Evolutionary conservation across 2,797 vertebrate species (phyloP), one percentile per base, ranked within the genome.

Genomic region (Acanthurus lineatus): DNA sequence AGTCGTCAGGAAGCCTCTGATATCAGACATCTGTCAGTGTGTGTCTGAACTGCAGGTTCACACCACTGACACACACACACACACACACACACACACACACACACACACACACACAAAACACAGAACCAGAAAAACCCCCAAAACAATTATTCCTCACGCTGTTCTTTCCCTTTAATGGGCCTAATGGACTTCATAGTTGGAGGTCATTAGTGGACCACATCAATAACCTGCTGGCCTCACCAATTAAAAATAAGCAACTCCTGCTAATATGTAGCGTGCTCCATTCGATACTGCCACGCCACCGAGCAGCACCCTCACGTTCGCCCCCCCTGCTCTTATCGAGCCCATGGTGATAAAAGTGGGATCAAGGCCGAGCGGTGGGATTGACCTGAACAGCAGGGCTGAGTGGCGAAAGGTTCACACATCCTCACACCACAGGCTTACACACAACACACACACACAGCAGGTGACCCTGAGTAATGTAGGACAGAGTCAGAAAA

Each of bases 1-100:
- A 72, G 72, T 61, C 76, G 84, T 70, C 49, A 63, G 69, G 62
- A 78, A 69, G 47, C 58, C 49, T 77, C 56, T 76, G 42, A 78
- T 88, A 90, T 81, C 79, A 75, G 76, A 83, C 77, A 69, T 70
- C 17, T 28, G 68, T 60, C 79, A 71, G 80, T 32, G n/a, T 59
- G 83, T 2, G 14, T 66, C 58, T 73, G 42, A 79, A 82, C 67
- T 58, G 54, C 58, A 67, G 66, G 14, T 45, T 42, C 56, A 35
- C 60, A 60, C 40, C 28, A 60, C 20, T 22, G 58, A 82, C 53
- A 58, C 56, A 69, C 59, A 69, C 40, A 40, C 40, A 40, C 69
- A 73, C 57, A 19, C 44, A 32, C 28, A 32, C 28, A 32, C 25
- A 25, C 25, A 25, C 25, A 2, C 2, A 25, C 25, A 25, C 2